Evolutionary conservation across 2,113 vertebrate genomes (phyloP), one percentile per base, ranked within the genome.

Genomic region (Talpa occidentalis): DNA sequence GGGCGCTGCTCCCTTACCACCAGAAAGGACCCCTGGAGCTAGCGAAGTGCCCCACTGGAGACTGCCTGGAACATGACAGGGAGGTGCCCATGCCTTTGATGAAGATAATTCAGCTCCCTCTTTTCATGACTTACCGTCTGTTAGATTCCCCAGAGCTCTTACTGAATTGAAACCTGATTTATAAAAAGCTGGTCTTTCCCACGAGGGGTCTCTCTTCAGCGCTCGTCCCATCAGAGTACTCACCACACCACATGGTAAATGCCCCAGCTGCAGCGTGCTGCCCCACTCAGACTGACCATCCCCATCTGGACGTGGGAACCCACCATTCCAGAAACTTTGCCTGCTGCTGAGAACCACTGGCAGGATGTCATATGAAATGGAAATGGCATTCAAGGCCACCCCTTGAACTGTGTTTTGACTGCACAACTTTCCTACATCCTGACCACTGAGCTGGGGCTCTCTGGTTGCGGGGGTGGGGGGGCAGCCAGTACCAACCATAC

Each of bases 221-320:
- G 60, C 49, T 47, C 2, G 30, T 64, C 5, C 30, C 11, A 14
- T 14, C 66, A n/a, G n/a, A 91, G 64, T 59, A 47, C 24, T 52
- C 40, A 32, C 6, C 56, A 42, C 26, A 56, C 28, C 4, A 0
- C 21, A 37, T 4, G 0, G 0, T 24, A 26, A 73, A 10, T 42
- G 42, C 19, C 44, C 28, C 10, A 52, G 56, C 32, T 40, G 16
- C 35, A 37, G 37, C 42, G n/a, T 3, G 35, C 21, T 40, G 59
- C 67, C 60, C 10, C 35, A 14, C 4, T n/a, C 92, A 32, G 30
- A 26, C 64, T 52, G 52, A 15, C 42, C 56, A 40, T 26, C 42
- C 37, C 4, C 2, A 37, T 15, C 52, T 37, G n/a, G 24, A n/a
- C 2, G 9, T 32, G 44, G 40, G 15, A 40, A 14, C 44, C 85